Conservation (phyloP, 2,888 invertebrate species). For the Stenchaetothrips biformis region DNA sequence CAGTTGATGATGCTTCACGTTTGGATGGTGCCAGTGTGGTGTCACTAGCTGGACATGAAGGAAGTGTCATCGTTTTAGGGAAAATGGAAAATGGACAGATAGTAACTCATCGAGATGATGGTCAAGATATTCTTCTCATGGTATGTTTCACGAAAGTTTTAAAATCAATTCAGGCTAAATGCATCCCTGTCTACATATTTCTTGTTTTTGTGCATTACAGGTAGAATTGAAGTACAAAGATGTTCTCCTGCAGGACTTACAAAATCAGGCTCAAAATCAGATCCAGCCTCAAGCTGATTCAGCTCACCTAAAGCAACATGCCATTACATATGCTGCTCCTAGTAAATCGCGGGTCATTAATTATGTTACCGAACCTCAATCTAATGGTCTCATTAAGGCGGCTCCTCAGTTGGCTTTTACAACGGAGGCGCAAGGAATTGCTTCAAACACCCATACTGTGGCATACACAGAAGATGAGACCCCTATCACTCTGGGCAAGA, state of each 20-base stretch:
- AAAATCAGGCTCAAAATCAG: background rate
- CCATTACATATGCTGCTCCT: constrained; percentile 1
- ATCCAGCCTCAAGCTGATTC: background rate
- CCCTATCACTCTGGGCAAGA: background rate
- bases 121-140: background rate
- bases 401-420: background rate
- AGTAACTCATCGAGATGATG: background rate
- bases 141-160: background rate
- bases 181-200: no score
- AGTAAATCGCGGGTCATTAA: background rate
- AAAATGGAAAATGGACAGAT: constrained; percentile 7
- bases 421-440: background rate
- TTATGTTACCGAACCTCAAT: background rate
- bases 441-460: background rate
- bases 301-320: background rate
- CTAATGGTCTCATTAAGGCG: background rate
- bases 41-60: background rate
- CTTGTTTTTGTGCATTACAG: background rate
- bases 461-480: background rate
- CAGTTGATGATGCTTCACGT: background rate
- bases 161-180: no score
- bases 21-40: background rate
- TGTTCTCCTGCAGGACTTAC: background rate
- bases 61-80: background rate
- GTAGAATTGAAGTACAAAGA: constrained; percentile 3